These are phyloP conservation scores for Mormyrus hasselquistii DNA, from an alignment of 2,797 vertebrate species.

Conservation along the genomic window DNA sequence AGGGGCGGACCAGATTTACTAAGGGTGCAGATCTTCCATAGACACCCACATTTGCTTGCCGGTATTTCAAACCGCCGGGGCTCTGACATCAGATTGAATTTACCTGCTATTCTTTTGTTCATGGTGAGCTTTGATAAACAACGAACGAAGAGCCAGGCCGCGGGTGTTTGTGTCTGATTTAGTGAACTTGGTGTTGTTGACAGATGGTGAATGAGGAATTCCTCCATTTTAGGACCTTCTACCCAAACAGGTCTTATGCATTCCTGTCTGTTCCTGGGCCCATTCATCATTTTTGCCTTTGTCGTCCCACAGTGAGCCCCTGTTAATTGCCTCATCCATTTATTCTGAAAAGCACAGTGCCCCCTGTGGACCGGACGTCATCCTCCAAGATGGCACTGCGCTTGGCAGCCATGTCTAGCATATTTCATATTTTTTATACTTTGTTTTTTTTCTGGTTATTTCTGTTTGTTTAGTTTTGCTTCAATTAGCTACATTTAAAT, in stretches of 20 bases:
- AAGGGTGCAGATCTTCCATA: not conserved
- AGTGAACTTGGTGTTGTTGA: not conserved
- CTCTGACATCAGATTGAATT: not conserved
- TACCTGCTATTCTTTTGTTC: not conserved
- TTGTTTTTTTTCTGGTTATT: not conserved
- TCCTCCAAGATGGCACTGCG: not conserved
- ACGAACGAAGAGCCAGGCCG: not conserved
- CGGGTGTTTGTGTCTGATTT: not conserved
- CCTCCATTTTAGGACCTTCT: slow-evolving; percentile 1
- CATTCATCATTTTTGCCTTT: slow-evolving; percentile 1
- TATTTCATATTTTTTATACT: not conserved
- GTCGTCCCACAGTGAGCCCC: not conserved
- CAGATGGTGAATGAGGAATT: not conserved
- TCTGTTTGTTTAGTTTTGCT: not conserved
- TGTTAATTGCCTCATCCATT: not conserved
- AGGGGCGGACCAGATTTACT: not conserved
- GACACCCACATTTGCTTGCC: not conserved
- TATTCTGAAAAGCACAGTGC: slow-evolving; percentile 2
- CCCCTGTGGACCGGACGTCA: not conserved
- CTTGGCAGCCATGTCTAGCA: not conserved
- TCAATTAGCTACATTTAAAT: not conserved
- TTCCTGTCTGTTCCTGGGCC: slow-evolving; percentile 15
- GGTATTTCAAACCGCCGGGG: not conserved
- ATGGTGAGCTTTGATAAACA: not conserved
- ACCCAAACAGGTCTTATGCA: slow-evolving; percentile 1